A percentile compares a stretch with the other conserved stretches of the same genome.
Evolutionary conservation across 2,113 vertebrate species (phyloP).

Genomic region (Pteruthius melanotis): DNA sequence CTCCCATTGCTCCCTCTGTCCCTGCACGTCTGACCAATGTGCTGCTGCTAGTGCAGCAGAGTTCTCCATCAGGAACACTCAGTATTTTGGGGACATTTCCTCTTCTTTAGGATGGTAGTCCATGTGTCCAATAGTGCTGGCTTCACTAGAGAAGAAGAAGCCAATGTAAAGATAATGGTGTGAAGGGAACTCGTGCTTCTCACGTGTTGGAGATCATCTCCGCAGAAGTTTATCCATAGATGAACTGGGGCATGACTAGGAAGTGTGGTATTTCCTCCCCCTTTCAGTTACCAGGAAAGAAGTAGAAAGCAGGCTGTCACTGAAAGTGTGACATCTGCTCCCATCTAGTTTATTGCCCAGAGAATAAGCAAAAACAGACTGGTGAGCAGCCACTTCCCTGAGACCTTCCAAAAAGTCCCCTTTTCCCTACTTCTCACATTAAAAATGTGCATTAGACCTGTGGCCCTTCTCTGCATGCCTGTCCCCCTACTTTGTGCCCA

Average conservation of each 20-base stretch:
- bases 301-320: background rate
- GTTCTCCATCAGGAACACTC: background rate
- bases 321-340: background rate
- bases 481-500: background rate
- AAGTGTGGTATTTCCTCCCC: background rate
- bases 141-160: background rate
- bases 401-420: background rate
- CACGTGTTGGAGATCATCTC: background rate
- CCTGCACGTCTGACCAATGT: rapidly evolving
- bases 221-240: background rate
- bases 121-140: rapidly evolving
- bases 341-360: background rate
- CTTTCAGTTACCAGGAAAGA: background rate
- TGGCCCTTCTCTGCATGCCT: rapidly evolving
- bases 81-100: background rate
- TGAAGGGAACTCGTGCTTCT: background rate
- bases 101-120: background rate
- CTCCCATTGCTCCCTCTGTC: background rate
- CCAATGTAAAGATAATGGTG: background rate
- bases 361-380: background rate
- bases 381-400: background rate
- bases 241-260: background rate
- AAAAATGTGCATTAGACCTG: rapidly evolving
- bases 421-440: background rate
- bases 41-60: background rate